Percentiles rank a stretch among this genome's conserved stretches.
Evolutionary conservation across 2,888 invertebrate species (phyloP).

Genomic region (Chloromyia formosa): DNA sequence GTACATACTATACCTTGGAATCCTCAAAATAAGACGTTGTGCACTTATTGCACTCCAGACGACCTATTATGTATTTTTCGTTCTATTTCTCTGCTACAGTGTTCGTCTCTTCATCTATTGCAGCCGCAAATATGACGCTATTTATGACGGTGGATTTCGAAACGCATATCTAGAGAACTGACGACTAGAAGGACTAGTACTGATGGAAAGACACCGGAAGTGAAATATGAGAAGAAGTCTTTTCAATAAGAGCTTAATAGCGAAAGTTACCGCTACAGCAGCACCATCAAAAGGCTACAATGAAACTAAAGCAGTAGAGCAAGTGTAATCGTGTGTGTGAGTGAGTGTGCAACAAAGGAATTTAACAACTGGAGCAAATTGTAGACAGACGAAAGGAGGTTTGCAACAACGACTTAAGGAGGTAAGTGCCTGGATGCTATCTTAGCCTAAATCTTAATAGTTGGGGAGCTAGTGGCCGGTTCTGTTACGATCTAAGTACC

Average conservation of each 20-base stretch:
- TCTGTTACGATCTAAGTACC: too few species aligned
- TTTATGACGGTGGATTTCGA: not conserved
- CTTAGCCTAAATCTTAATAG: not conserved
- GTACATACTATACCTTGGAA: not conserved
- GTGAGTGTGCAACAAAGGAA: conserved; percentile 29
- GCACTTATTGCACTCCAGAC: not conserved
- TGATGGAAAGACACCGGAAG: conserved; percentile 12
- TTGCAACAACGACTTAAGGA: conserved; percentile 22
- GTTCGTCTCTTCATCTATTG: not conserved
- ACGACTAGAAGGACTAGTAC: not conserved
- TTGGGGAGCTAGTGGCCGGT: too few species aligned
- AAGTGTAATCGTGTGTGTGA: conserved; percentile 35
- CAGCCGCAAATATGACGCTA: conserved; percentile 6
- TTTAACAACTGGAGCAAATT: conserved; percentile 13
- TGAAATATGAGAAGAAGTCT: conserved; percentile 19
- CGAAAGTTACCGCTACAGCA: conserved; percentile 26
- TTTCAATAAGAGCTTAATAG: conserved; percentile 13
- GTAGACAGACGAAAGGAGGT: conserved; percentile 14
- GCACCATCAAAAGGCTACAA: conserved; percentile 6
- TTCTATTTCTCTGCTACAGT: not conserved
- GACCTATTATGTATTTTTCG: conserved; percentile 7
- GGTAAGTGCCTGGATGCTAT: not conserved
- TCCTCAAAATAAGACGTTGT: not conserved
- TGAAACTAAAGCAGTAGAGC: conserved; percentile 33
- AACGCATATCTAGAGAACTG: not conserved